These are phyloP conservation scores for Acronicta psi DNA, from an alignment of 2,888 invertebrate genomes.

Conservation along the genomic window DNA sequence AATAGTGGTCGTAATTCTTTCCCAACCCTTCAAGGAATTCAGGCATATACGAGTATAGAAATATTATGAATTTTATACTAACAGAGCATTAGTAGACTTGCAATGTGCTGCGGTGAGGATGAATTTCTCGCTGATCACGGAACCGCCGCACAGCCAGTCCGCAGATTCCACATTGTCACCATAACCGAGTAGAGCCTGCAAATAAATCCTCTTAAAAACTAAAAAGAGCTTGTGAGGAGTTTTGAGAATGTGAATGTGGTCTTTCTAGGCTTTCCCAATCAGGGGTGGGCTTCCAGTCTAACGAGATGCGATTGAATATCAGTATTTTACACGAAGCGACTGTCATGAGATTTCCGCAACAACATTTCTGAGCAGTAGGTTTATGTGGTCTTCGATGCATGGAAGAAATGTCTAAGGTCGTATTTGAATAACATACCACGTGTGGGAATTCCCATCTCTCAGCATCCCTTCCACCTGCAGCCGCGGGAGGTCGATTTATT, in stretches of 20 bases:
- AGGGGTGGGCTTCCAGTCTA: no score
- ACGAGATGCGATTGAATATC: no score
- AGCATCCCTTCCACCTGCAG: constrained; percentile 32
- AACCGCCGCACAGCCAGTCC: constrained; percentile 69
- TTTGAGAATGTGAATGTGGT: no score
- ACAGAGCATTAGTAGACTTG: constrained; percentile 54
- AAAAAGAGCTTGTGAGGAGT: not conserved
- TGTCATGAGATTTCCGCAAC: no score
- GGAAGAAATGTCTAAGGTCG: no score
- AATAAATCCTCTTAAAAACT: not conserved
- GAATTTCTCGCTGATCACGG: constrained; percentile 68
- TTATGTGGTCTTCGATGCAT: no score
- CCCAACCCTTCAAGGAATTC: no score
- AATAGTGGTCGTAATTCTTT: no score
- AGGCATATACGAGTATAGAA: no score
- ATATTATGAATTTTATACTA: constrained; percentile 50
- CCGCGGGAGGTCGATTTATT: not conserved
- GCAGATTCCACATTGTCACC: constrained; percentile 45
- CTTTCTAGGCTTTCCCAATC: no score
- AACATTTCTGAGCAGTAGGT: no score
- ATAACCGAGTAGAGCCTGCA: constrained; percentile 67
- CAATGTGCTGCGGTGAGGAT: constrained; percentile 74
- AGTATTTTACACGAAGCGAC: no score
- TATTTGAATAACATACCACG: constrained; percentile 12
- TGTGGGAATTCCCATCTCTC: constrained; percentile 43